Percentiles rank a stretch among this genome's conserved stretches.
Evolutionary conservation across 1,140 invertebrate species (phyloP).

Genomic region (Penaeus japonicus): DNA sequence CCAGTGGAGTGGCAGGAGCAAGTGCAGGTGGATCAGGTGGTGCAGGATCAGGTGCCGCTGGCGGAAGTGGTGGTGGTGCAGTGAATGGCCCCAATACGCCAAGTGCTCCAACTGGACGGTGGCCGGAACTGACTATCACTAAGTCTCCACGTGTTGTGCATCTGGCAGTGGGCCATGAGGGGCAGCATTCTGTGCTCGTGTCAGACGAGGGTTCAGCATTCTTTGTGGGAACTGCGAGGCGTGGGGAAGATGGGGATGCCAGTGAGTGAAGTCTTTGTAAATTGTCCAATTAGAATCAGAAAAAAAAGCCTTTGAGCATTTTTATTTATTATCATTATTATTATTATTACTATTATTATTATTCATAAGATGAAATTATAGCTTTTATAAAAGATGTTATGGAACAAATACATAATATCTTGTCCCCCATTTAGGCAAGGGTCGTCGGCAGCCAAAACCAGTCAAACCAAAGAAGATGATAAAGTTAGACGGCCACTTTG

Average conservation of each 20-base stretch:
- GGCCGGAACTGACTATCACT: constrained; percentile 78
- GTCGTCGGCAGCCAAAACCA: constrained; percentile 85
- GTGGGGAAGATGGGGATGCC: constrained; percentile 92
- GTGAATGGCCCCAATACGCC: background rate
- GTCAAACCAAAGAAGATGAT: constrained; percentile 92
- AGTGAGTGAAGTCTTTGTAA: constrained; percentile 62
- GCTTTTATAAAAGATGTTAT: background rate
- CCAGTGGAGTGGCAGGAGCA: background rate
- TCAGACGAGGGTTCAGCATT: constrained; percentile 88
- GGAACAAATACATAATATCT: background rate
- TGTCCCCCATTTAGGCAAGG: constrained; percentile 70
- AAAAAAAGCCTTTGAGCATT: constrained; percentile 61
- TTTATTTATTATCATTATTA: constrained; percentile 18
- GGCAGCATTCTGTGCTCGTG: constrained; percentile 86
- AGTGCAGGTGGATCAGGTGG: background rate
- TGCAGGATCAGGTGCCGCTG: background rate
- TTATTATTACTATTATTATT: too few relatives aligned
- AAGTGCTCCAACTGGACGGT: constrained; percentile 69
- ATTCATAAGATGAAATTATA: too few relatives aligned
- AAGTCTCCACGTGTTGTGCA: constrained; percentile 80
- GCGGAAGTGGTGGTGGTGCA: background rate
- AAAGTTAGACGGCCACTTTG: constrained; percentile 85
- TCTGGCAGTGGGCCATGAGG: constrained; percentile 90
- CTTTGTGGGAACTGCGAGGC: constrained; percentile 86
- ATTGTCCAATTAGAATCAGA: constrained; percentile 58